Percentiles rank a stretch among this genome's conserved stretches.
Conservation (phyloP, 2,797 vertebrate genomes). For the Zalophus californianus region DNA sequence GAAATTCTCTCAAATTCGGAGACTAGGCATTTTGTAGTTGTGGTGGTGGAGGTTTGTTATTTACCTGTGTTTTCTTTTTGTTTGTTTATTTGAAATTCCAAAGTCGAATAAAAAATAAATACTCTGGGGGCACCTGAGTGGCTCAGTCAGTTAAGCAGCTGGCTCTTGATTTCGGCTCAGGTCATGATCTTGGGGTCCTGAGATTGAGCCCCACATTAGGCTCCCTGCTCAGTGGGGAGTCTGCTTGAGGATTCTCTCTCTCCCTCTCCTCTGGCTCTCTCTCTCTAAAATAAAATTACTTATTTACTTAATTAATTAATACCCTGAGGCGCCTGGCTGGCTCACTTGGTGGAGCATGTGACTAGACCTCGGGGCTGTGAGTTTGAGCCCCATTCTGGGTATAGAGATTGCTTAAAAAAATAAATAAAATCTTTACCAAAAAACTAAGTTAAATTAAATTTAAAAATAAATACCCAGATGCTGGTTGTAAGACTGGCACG, state of each 20-base stretch:
- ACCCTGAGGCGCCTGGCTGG: neutral
- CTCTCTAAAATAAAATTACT: neutral
- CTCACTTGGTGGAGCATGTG: neutral
- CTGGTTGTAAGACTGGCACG: neutral
- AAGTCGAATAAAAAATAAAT: neutral
- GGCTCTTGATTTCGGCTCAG: neutral
- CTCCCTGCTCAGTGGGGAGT: neutral
- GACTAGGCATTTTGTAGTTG: neutral
- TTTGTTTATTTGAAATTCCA: neutral
- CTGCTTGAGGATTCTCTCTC: neutral
- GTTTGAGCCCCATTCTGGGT: neutral
- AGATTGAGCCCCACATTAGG: neutral
- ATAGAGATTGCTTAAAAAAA: neutral
- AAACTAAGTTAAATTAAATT: neutral
- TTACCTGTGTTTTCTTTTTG: neutral
- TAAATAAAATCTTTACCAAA: neutral
- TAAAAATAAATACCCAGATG: neutral
- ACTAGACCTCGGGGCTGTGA: neutral
- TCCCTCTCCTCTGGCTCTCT: neutral
- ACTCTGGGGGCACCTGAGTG: neutral
- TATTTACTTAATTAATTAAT: neutral
- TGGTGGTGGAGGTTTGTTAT: neutral
- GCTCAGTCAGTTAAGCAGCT: neutral
- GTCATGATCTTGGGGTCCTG: neutral
- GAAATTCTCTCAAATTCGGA: neutral